Base-by-base conservation (phyloP, 2,888 invertebrate genomes). In the Trichacis sp. region DNA sequence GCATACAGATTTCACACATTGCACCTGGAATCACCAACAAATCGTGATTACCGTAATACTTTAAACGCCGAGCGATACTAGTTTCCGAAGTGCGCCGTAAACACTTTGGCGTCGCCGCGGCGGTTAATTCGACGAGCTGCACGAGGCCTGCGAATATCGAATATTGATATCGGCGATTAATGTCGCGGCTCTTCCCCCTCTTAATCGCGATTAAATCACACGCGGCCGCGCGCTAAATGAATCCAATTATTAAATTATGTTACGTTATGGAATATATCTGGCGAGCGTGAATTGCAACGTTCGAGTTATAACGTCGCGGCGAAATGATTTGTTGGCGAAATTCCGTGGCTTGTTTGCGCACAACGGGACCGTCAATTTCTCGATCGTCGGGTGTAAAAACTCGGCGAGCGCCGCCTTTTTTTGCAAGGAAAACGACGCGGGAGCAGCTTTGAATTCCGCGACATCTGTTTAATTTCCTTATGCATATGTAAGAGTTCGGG, bases 401-500 rank as follows among this genome's bases (percentile, higher is more conserved):
- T 5, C 3, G 24, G 8, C 8, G 24, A 36, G 54, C 55, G 38
- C 12, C 18, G 29, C 54, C 58, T 52, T 40, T 62, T 58, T 57
- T 66, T 66, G 58, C 52, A 36, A 55, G 30, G 24, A 62, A 66
- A 58, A 62, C 72, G 75, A 73, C 72, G 71, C 74, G 70, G 65
- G 58, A 53, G 68, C 53, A 56, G 68, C 55, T 57, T 64, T 72
- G 74, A 74, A 76, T 77, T 76, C 8, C 71, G 76, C 73, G 69
- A 76, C 76, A 75, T 66, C 63, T 76, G 80, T 80, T 81, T 79
- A 79, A 82, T 81, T 80, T 81, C 76, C 79, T 81, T 82, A 83
- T 83, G 82, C 82, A 82, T 84, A 83, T 82, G 82, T 81, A 82
- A 82, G 79, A 81, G 78, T 77, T 66, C 75, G 78, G 24, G 73